phyloP scores from a whole-genome alignment of 2,888 invertebrate genomes.

The Nomada ruficornis region DNA sequence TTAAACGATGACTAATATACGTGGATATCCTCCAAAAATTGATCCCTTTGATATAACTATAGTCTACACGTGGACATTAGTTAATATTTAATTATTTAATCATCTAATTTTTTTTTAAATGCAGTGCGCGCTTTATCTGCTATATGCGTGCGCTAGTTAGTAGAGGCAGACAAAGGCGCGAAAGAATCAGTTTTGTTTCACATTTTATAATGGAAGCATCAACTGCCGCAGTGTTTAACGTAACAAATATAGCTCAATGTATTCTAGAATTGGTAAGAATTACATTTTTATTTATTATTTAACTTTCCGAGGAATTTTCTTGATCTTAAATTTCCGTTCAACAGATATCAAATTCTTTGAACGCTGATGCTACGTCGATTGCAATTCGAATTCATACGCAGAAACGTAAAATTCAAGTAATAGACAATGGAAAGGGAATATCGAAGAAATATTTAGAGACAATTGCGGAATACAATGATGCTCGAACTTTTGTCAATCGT shows the following conservation, averaged over 20 bases:
- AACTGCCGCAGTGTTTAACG: constrained; percentile 1
- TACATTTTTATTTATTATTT: not conserved
- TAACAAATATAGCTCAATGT: constrained; percentile 27
- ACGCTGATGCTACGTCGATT: constrained; percentile 89
- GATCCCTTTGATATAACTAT: too few relatives aligned
- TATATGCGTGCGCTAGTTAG: not conserved
- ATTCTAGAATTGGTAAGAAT: constrained; percentile 43
- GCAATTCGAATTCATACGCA: constrained; percentile 88
- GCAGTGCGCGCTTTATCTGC: not conserved
- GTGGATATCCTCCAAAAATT: too few relatives aligned
- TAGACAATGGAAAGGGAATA: constrained; percentile 92
- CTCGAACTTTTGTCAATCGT: constrained; percentile 82
- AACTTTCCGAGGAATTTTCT: not conserved
- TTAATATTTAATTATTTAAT: too few relatives aligned
- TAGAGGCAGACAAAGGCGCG: not conserved
- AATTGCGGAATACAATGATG: constrained; percentile 87
- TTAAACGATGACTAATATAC: too few relatives aligned
- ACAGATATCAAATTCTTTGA: constrained; percentile 90
- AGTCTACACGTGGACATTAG: too few relatives aligned
- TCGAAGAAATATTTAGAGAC: constrained; percentile 85
- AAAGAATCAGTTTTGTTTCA: not conserved
- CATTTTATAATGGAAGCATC: constrained; percentile 30
- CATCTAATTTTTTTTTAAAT: too few relatives aligned
- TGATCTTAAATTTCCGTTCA: too few relatives aligned
- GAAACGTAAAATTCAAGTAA: constrained; percentile 88